A percentile compares a stretch with the other conserved stretches of the same genome.
Evolutionary conservation across 2,113 vertebrate species (phyloP).

Genomic region (Merops nubicus): DNA sequence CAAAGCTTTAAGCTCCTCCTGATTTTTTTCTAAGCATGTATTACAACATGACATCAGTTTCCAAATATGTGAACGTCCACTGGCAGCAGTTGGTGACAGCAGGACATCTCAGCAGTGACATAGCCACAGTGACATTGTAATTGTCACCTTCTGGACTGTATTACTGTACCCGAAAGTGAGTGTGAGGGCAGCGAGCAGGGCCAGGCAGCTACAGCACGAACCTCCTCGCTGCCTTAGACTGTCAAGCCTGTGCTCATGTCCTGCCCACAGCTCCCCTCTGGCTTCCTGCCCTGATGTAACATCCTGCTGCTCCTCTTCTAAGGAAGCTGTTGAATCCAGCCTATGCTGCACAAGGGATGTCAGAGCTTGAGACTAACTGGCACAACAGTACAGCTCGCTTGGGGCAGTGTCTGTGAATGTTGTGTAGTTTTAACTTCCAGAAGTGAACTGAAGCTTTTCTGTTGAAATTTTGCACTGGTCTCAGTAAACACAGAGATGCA

Average conservation of each 20-base stretch:
- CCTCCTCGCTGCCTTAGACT: neutral
- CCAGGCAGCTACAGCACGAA: neutral
- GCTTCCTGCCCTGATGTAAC: neutral
- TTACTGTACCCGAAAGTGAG: neutral
- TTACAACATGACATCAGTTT: neutral
- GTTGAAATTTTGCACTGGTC: neutral
- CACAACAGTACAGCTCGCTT: neutral
- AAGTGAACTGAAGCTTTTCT: neutral
- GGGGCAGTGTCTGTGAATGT: accelerated
- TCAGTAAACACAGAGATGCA: neutral
- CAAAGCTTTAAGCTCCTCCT: neutral
- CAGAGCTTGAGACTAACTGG: neutral
- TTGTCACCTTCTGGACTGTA: neutral
- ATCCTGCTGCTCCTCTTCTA: neutral
- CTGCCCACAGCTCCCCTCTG: accelerated
- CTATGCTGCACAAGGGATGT: accelerated
- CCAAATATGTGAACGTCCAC: accelerated
- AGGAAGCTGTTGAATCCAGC: neutral
- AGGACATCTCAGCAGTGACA: neutral
- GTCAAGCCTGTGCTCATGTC: neutral
- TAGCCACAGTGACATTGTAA: neutral
- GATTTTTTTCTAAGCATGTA: neutral
- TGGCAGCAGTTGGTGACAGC: neutral
- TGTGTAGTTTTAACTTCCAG: neutral
- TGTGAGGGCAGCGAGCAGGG: accelerated